Base-by-base conservation (phyloP, 1,140 invertebrate species). In the Drosophila ananassae region DNA sequence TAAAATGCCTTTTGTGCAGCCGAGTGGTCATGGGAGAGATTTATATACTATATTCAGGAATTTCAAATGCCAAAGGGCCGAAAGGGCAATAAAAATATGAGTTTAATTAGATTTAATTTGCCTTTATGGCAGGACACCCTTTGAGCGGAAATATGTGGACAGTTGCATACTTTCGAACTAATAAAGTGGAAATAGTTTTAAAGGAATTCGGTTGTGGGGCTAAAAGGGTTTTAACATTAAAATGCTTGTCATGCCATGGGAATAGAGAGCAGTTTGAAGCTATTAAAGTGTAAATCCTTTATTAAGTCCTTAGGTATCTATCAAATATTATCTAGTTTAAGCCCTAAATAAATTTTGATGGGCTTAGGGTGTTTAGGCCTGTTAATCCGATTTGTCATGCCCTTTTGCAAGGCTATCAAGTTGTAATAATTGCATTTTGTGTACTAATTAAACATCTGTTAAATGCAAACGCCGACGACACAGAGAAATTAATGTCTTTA, bases 401-500 rank as follows among this genome's bases (percentile, higher is more conserved):
- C 54, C 39, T 54, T 53, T 57, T 66, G 5, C 13, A 22, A 51
- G 37, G 47, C 47, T 76, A 76, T 76, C 62, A 60, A 59, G 46
- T 41, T 76, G 50, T 46, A 77, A 69, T 64, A 66, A 71, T 63
- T 71, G 53, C 76, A 66, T 75, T 37, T 75, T 67, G 56, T 62
- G 61, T 52, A 72, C 46, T 78, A 82, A 82, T 82, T 89, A 82
- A 89, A 83, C 74, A 64, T 58, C 79, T 72, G 79, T 69, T 72
- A 89, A 87, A 68, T 82, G 61, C 61, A 67, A 68, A 55, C 58
- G 58, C 13, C 22, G 37, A 6, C 22, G 37, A 6, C 6, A 28
- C 12, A 10, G 25, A 22, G 58, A 52, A 68, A 73, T 69, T 77
- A 64, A 32, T 61, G 25, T 39, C 17, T 10, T 22, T 24, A 47